Percentiles rank a stretch among this genome's conserved stretches.
Evolutionary conservation across 1,140 invertebrate species (phyloP).

Genomic region (Protaetia brevitarsis): DNA sequence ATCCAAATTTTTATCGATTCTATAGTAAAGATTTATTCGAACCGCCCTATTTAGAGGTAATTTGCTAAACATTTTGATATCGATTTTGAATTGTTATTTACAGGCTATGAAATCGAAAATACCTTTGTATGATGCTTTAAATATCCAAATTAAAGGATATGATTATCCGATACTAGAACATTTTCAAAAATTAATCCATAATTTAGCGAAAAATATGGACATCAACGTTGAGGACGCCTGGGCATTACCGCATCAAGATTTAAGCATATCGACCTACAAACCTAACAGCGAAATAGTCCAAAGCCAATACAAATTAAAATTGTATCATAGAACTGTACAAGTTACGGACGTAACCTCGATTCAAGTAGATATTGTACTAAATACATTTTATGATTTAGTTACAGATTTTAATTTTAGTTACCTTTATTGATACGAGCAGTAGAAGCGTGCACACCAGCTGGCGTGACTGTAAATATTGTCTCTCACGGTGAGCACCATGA

Average conservation of each 20-base stretch:
- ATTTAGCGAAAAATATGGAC: slow-evolving; percentile 67
- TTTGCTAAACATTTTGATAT: slow-evolving; percentile 48
- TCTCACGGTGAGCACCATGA: slow-evolving; percentile 60
- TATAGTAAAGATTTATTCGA: slow-evolving; percentile 49
- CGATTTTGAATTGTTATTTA: slow-evolving; percentile 33
- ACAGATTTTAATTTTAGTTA: slow-evolving; percentile 47
- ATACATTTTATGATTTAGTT: slow-evolving; percentile 5
- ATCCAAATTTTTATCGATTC: not conserved
- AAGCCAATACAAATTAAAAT: slow-evolving; percentile 66
- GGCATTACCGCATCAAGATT: slow-evolving; percentile 66
- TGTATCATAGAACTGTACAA: slow-evolving; percentile 77
- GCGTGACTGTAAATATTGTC: slow-evolving; percentile 66
- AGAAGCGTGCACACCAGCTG: slow-evolving; percentile 69
- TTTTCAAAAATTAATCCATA: slow-evolving; percentile 74
- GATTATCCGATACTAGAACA: slow-evolving; percentile 77
- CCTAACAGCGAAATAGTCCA: slow-evolving; percentile 63
- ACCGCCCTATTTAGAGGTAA: slow-evolving; percentile 57
- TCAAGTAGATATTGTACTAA: slow-evolving; percentile 37
- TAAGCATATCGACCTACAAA: slow-evolving; percentile 68
- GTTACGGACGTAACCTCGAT: slow-evolving; percentile 47
- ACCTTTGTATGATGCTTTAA: slow-evolving; percentile 70
- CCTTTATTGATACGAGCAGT: slow-evolving; percentile 67
- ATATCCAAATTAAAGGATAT: slow-evolving; percentile 78
- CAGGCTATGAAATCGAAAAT: slow-evolving; percentile 63
- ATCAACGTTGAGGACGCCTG: slow-evolving; percentile 75